phyloP scores from a whole-genome alignment of 2,888 invertebrate genomes.

The Callyntrura sp. region DNA sequence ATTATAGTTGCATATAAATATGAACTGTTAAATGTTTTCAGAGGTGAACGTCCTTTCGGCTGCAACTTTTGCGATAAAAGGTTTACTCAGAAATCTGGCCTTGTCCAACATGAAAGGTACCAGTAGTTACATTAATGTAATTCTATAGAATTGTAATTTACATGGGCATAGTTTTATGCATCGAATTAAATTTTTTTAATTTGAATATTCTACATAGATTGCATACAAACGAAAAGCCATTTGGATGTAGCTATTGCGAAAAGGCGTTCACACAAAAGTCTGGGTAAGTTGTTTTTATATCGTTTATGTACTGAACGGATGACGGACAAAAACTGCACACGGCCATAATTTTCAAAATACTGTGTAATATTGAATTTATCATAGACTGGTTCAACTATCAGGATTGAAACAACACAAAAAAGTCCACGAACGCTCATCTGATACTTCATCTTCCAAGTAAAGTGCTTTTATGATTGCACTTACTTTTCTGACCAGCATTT shows the following conservation, averaged over 20 bases:
- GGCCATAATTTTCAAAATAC: no score
- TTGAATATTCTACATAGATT: slow-evolving; percentile 24
- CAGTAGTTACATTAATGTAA: not conserved
- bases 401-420: slow-evolving; percentile 72
- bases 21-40: slow-evolving; percentile 10
- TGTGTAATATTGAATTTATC: no score
- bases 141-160: not conserved
- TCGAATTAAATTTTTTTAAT: not conserved
- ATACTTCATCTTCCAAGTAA: slow-evolving; percentile 61
- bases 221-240: slow-evolving; percentile 68
- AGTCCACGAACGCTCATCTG: slow-evolving; percentile 67
- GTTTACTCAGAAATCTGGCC: slow-evolving; percentile 78
- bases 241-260: slow-evolving; percentile 72
- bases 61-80: slow-evolving; percentile 72
- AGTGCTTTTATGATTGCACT: slow-evolving; percentile 64
- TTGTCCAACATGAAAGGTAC: slow-evolving; percentile 77
- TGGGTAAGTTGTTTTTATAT: slow-evolving; percentile 61
- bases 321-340: no score
- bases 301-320: not conserved
- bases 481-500: slow-evolving; percentile 54
- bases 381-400: no score
- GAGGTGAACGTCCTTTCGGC: slow-evolving; percentile 72
- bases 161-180: not conserved
- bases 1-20: no score
- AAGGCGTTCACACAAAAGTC: slow-evolving; percentile 76